phyloP scores from a whole-genome alignment of 2,113 vertebrate genomes.

The Sula dactylatra region DNA sequence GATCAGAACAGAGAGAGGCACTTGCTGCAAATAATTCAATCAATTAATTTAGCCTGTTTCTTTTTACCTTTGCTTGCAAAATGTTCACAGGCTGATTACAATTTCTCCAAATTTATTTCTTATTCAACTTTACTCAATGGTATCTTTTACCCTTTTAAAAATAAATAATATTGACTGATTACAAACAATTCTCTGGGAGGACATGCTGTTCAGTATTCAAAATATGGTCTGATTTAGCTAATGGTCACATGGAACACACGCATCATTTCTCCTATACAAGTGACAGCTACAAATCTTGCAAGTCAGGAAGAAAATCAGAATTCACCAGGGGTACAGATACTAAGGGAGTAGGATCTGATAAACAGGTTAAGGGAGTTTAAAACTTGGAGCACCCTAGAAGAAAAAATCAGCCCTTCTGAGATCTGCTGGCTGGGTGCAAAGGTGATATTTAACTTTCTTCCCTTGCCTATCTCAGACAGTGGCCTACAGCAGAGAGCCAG shows the following conservation, averaged over 20 bases:
- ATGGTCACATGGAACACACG: neutral
- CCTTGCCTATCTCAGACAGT: neutral
- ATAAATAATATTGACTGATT: slow-evolving; percentile 49
- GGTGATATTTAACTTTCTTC: neutral
- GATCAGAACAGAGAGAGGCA: neutral
- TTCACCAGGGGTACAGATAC: neutral
- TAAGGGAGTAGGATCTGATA: neutral
- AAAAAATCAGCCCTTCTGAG: neutral
- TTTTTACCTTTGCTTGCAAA: slow-evolving; percentile 18
- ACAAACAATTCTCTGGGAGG: neutral
- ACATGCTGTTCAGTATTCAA: slow-evolving; percentile 4
- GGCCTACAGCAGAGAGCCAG: neutral
- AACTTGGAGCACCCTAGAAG: neutral
- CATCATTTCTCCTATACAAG: neutral
- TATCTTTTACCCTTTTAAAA: slow-evolving; percentile 25
- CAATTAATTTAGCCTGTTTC: slow-evolving; percentile 3
- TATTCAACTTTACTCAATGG: slow-evolving; percentile 37
- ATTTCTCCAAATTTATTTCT: slow-evolving; percentile 32
- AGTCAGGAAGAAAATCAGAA: neutral
- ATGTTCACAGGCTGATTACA: slow-evolving; percentile 14
- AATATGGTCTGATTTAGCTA: slow-evolving; percentile 26
- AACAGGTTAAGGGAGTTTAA: neutral
- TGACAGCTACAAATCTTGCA: neutral
- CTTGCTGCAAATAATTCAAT: slow-evolving; percentile 32
- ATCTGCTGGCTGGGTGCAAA: neutral